Evolutionary conservation across 2,888 invertebrate species (phyloP).

Genomic region (Mimas tiliae): DNA sequence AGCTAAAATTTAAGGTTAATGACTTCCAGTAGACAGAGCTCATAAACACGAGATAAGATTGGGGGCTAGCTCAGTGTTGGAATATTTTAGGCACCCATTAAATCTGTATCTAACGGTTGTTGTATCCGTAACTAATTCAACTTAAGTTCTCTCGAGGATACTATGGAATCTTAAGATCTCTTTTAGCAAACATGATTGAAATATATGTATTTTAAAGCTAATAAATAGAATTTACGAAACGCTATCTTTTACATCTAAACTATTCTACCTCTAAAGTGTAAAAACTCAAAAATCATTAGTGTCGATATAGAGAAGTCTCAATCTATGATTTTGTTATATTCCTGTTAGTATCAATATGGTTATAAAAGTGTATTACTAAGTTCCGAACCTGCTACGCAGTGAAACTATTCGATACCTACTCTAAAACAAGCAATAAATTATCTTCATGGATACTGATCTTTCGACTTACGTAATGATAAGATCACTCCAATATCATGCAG

Average conservation of each 20-base stretch:
- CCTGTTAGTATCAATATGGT: too few species aligned
- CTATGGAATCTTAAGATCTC: background rate
- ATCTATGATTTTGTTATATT: too few species aligned
- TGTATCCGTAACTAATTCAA: background rate
- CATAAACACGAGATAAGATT: slow-evolving; percentile 17
- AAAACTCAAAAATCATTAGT: too few species aligned
- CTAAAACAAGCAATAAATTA: background rate
- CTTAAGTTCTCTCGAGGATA: background rate
- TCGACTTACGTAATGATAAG: background rate
- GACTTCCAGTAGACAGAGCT: background rate
- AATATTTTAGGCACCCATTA: slow-evolving; percentile 1
- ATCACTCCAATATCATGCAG: background rate
- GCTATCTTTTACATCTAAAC: too few species aligned
- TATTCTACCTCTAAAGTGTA: too few species aligned
- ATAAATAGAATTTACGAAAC: background rate
- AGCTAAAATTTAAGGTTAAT: background rate
- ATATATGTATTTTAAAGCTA: background rate
- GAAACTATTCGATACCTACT: too few species aligned
- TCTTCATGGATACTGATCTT: too few species aligned
- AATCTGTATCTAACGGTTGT: background rate
- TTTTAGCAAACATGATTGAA: background rate
- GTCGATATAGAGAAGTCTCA: too few species aligned
- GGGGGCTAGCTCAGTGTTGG: background rate
- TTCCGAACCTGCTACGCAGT: too few species aligned
- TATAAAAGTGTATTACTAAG: too few species aligned